Evolutionary conservation across 2,888 invertebrate species (phyloP).

Genomic region (Trachelus tabidus): DNA sequence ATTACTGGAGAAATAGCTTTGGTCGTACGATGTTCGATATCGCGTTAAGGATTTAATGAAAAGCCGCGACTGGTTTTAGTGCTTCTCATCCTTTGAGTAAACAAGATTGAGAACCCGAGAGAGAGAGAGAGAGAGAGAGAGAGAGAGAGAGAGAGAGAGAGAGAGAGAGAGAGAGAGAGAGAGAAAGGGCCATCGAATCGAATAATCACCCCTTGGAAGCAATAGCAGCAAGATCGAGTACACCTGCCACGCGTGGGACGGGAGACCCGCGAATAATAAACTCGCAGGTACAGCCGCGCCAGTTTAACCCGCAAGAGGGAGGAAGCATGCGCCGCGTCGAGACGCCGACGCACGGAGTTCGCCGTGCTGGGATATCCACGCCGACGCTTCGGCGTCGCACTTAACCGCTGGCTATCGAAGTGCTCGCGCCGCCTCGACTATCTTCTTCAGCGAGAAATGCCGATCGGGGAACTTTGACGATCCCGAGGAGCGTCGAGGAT

Average conservation of each 20-base stretch:
- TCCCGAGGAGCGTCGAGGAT: not conserved
- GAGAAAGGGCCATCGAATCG: no score
- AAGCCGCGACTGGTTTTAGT: no score
- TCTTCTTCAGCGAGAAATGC: not conserved
- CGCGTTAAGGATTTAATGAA: no score
- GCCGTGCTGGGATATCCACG: constrained; percentile 21
- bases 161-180: no score
- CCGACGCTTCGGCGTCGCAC: constrained; percentile 47
- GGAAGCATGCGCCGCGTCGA: constrained; percentile 24
- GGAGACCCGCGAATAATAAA: constrained; percentile 26
- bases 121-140: no score
- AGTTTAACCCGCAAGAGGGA: constrained; percentile 24
- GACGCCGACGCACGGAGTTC: constrained; percentile 22
- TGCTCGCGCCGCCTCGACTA: constrained; percentile 20
- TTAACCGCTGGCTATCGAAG: constrained; percentile 56
- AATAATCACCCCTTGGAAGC: no score
- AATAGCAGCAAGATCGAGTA: no score
- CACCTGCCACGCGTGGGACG: constrained; percentile 13
- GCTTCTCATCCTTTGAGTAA: no score
- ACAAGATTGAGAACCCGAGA: no score
- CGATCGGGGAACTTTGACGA: not conserved
- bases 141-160: no score
- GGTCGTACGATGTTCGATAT: no score
- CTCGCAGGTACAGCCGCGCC: constrained; percentile 37
- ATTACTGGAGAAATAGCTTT: no score